Evolutionary conservation across 1,140 invertebrate genomes (phyloP), one percentile per base, ranked within the genome.

Genomic region (Kradibia gibbosae): DNA sequence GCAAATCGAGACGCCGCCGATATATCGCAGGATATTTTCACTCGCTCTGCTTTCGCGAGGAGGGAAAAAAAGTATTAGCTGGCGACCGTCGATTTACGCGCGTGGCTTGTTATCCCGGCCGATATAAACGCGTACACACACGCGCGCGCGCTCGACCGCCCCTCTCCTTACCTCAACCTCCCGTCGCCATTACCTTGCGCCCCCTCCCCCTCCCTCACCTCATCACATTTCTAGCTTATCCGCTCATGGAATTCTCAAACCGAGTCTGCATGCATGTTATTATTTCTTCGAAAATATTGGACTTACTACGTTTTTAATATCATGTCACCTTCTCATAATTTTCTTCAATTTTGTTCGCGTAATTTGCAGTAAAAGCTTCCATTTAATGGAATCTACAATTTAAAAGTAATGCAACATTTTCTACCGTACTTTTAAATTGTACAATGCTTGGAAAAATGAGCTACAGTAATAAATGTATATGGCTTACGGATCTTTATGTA

Each of bases 31-130:
- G 20, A 34, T 20, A 34, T 62, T 62, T 13, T 5, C 28, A 34
- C 31, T 60, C 53, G n/a, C 57, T 60, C 10, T n/a, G 25, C 57
- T 60, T 60, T 60, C 25, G 57, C 25, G 57, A 60, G 57, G 57
- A 60, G 13, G 25, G 57, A 28, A 60, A 60, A 60, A 60, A 28
- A 10, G 57, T n/a, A n/a, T n/a, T n/a, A n/a, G n/a, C n/a, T 31
- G 10, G 57, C 25, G 57, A 60, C 57, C 57, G 11, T 3, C 60
- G 60, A 62, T 62, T 62, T 62, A 20, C 28, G n/a, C 31, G 60
- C 10, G 13, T 17, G 1, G 60, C 28, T 62, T 7, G 60, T 62
- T 62, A 36, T 31, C 60, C 15, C 31, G 31, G 13, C 11, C 31
- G 31, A 62, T 62, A n/a, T n/a, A n/a, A n/a, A n/a, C n/a, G n/a